Conservation (phyloP, 2,113 vertebrate genomes). For the Vidua chalybeata region DNA sequence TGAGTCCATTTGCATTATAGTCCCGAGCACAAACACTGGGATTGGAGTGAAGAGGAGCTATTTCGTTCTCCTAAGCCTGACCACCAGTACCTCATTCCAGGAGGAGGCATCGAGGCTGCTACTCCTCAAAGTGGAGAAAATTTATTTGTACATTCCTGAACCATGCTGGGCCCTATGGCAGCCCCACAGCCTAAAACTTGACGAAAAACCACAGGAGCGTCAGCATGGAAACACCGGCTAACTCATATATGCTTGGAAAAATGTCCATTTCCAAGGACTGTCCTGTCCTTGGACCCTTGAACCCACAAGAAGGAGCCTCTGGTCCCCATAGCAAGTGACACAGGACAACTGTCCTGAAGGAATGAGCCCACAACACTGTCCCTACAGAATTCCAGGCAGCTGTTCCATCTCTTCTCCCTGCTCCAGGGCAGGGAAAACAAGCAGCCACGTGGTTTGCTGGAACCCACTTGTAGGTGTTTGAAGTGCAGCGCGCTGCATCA, state of each 20-base stretch:
- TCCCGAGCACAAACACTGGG: not conserved
- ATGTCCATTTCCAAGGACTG: not conserved
- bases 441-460: not conserved
- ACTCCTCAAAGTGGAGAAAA: not conserved
- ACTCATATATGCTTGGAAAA: not conserved
- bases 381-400: not conserved
- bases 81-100: not conserved
- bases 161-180: not conserved
- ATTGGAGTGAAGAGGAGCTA: not conserved
- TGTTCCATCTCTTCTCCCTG: not conserved
- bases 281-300: not conserved
- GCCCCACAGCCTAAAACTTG: not conserved
- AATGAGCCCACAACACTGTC: not conserved
- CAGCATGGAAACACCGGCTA: not conserved
- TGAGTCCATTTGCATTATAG: not conserved
- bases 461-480: rapidly evolving
- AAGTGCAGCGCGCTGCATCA: not conserved
- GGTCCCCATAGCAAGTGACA: not conserved
- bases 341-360: not conserved
- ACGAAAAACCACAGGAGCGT: not conserved
- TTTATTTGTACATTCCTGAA: conserved; percentile 14
- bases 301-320: not conserved
- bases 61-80: not conserved
- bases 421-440: not conserved
- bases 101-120: not conserved